Base-by-base conservation (phyloP, 2,888 invertebrate genomes). In the Orgyia antiqua region DNA sequence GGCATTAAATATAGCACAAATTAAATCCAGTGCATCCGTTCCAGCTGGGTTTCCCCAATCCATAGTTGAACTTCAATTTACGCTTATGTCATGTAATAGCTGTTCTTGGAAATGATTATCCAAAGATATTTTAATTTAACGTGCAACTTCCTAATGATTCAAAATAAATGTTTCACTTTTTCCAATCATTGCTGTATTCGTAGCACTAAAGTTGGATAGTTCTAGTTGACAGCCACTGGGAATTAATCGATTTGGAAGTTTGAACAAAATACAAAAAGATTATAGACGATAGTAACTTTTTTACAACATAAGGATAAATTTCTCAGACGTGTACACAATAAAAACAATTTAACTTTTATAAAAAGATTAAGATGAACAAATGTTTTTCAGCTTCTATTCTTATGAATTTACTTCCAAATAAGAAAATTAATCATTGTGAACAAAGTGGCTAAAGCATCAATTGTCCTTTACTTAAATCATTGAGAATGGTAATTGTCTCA, bases 401-500 rank as follows among this genome's bases (percentile, higher is more conserved):
- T n/a, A n/a, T n/a, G n/a, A n/a, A n/a, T n/a, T n/a, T n/a, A n/a
- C n/a, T n/a, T n/a, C n/a, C n/a, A 42, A 51, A 62, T 57, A 66
- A 56, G 47, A 43, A 48, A 62, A 61, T 63, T 58, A 57, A 59
- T 54, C 51, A 61, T 55, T 44, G 44, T 47, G 42, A 42, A 56
- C 54, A 51, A 52, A 57, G 57, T 61, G 60, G 54, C 4, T 62
- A 66, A 68, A 70, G 66, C 68, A 69, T 73, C 73, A 71, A 73
- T 73, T 72, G 63, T 60, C 66, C 53, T 66, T 67, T 71, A 73
- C 76, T 72, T 73, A 68, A 73, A 71, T 66, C 65, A 65, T 63
- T 71, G 58, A 65, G 69, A 68, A 71, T 75, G 74, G 72, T 78
- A 78, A 80, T 82, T 75, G 79, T 75, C 75, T 69, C 73, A 68